Base-by-base conservation (phyloP, 2,797 vertebrate species). In the Catharus ustulatus region DNA sequence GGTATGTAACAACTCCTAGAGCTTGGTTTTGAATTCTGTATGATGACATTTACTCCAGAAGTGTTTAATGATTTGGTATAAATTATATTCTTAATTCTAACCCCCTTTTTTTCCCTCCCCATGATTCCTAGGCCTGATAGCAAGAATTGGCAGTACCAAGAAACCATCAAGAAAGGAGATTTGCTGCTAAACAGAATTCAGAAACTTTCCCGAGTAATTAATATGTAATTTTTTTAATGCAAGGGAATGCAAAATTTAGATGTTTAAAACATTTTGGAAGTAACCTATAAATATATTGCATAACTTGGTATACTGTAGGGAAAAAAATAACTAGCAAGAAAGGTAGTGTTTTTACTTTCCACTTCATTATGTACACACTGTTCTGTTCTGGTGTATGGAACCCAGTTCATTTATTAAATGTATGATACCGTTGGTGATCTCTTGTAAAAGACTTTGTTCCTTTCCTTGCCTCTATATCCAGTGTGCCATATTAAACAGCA, bases 91-190 rank as follows among this genome's bases (percentile, higher is more conserved):
- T 87, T 24, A 67, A 34, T 88, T 72, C 52, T 94, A 91, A 96
- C 63, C 52, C 34, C 69, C 29, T 80, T 34, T 34, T 77, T 34
- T 57, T n/a, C 17, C 66, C 16, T 63, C 16, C 18, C 16, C 22
- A 17, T 89, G 62, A 87, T 95, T 97, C 94, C 22, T 96, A 99
- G 99, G 97, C 99, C 99, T 16, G 99, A 99, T 89, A 99, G 99
- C 97, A 99, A 99, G 98, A 99, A 99, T 96, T 99, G 99, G 99
- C 99, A 99, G 97, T 99, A 99, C 97, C 99, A 99, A 97, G 99
- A 99, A 98, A 99, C 99, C 94, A 99, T 99, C 97, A 99, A 99
- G 98, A 99, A 99, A 96, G 99, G 99, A 36, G 99, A 99, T 95
- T 96, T 99, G 96, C 98, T 99, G 96, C 98, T 99, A 96, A 99